Conservation (phyloP, 2,113 vertebrate genomes). For the Arizona elegans region DNA sequence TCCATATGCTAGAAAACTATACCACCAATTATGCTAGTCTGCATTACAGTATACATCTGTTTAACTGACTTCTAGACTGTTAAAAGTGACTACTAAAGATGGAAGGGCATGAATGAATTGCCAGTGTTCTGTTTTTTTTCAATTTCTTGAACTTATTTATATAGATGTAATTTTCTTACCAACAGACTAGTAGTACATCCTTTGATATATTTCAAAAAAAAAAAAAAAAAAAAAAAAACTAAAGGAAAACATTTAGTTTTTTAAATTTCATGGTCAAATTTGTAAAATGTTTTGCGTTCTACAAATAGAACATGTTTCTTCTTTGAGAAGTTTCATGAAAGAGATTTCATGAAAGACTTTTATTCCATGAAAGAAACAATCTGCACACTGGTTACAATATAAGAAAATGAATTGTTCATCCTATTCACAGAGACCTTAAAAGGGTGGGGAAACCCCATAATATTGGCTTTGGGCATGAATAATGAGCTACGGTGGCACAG, state of each 20-base stretch:
- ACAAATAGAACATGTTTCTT: background rate
- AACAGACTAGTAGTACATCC: background rate
- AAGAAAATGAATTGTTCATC: background rate
- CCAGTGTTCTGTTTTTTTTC: too few species aligned
- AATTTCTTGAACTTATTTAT: background rate
- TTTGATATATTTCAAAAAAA: background rate
- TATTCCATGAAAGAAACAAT: background rate
- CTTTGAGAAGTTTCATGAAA: background rate
- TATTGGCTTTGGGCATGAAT: background rate
- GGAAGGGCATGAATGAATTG: background rate
- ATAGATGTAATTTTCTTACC: background rate
- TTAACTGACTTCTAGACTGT: background rate
- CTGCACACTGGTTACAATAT: background rate
- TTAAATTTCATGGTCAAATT: background rate
- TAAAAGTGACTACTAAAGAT: background rate
- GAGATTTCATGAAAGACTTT: background rate
- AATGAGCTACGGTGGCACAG: background rate
- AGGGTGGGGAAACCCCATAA: background rate
- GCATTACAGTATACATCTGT: background rate
- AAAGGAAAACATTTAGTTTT: background rate
- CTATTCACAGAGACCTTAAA: background rate
- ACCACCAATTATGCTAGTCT: background rate
- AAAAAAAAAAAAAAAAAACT: too few species aligned
- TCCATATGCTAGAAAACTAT: background rate
- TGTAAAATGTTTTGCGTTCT: background rate